Percentiles rank a stretch among this genome's conserved stretches.
Conservation (phyloP, 2,888 invertebrate genomes). For the Harmothoe impar region DNA sequence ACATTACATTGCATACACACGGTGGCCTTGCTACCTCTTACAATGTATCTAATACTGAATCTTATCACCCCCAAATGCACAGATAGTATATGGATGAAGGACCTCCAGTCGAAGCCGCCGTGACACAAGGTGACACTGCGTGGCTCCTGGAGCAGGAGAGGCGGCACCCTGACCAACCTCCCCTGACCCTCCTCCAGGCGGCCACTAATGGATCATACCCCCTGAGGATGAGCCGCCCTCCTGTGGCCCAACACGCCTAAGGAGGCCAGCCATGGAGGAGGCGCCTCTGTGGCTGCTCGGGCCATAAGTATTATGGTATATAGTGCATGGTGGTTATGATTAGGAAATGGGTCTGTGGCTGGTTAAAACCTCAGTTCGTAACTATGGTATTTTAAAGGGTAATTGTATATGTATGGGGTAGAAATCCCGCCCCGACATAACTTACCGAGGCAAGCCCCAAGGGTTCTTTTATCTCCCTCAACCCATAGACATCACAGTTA, state of each 20-base stretch:
- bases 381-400: no score
- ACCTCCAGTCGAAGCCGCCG: neutral
- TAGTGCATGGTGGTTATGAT: no score
- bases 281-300: neutral
- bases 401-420: no score
- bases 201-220: slow-evolving; percentile 38
- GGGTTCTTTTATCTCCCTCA: no score
- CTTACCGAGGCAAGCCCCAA: no score
- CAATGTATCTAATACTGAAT: neutral
- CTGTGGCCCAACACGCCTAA: neutral
- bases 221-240: neutral
- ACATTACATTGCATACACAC: no score
- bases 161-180: slow-evolving; percentile 24
- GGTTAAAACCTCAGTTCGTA: no score
- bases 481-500: no score
- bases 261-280: neutral
- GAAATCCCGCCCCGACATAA: no score
- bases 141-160: slow-evolving; percentile 2
- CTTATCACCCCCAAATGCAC: neutral
- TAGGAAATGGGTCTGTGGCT: no score
- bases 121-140: slow-evolving; percentile 17
- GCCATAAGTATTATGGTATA: no score
- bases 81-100: neutral
- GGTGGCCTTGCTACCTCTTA: neutral
- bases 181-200: slow-evolving; percentile 20